These are phyloP conservation scores for Trematomus loennbergii DNA, from an alignment of 2,113 vertebrate species.

Conservation along the genomic window DNA sequence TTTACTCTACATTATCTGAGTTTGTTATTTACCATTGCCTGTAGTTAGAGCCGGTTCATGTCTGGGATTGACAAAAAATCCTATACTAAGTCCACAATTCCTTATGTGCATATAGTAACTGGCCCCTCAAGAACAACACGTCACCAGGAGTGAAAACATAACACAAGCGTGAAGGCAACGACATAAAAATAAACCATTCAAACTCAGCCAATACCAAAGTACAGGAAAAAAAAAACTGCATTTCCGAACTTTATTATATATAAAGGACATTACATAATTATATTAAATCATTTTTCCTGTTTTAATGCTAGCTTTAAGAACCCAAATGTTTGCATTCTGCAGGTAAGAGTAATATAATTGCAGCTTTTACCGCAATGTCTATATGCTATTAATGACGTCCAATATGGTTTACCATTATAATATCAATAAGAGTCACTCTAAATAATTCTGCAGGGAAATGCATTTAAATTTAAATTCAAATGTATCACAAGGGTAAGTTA, in stretches of 20 bases:
- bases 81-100: background rate
- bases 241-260: background rate
- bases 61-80: background rate
- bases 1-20: slow-evolving; percentile 1
- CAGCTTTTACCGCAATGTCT: background rate
- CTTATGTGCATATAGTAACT: background rate
- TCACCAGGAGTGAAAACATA: background rate
- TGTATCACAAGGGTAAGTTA: background rate
- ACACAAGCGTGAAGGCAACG: too few species aligned
- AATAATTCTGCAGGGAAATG: background rate
- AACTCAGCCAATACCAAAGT: background rate
- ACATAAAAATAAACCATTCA: background rate
- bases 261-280: background rate
- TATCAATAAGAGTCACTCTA: background rate
- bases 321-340: background rate
- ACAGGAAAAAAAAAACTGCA: too few species aligned
- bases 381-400: slow-evolving; percentile 3
- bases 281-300: background rate
- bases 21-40: background rate
- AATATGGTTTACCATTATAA: background rate
- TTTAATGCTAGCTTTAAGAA: background rate
- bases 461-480: background rate
- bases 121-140: background rate
- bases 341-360: background rate
- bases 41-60: background rate